A percentile compares a stretch with the other conserved stretches of the same genome.
phyloP scores from a whole-genome alignment of 1,140 invertebrate genomes.

The Panagrolaimus sp. region DNA sequence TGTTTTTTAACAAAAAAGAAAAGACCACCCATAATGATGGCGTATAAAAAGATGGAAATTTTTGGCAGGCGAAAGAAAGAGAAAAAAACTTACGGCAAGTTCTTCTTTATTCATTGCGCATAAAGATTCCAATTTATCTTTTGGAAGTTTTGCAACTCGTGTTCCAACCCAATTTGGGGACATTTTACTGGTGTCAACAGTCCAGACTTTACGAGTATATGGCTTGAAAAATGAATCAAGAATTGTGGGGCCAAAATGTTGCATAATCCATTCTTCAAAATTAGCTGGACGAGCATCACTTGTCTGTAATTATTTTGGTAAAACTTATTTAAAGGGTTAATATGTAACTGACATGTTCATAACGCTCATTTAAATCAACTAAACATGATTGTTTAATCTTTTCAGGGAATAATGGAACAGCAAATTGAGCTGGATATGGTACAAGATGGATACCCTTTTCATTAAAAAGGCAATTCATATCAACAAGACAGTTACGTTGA shows the following conservation, averaged over 20 bases:
- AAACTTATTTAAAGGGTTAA: not conserved
- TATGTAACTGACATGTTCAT: conserved; percentile 42
- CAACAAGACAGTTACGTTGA: conserved; percentile 56
- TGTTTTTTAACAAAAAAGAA: conserved; percentile 8
- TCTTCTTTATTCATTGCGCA: conserved; percentile 52
- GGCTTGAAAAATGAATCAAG: conserved; percentile 56
- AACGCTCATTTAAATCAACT: conserved; percentile 52
- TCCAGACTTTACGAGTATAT: conserved; percentile 57
- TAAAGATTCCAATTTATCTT: conserved; percentile 52
- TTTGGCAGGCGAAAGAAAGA: not conserved
- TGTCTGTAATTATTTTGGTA: not conserved
- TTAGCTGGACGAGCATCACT: conserved; percentile 29
- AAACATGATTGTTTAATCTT: conserved; percentile 51
- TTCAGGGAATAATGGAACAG: conserved; percentile 56
- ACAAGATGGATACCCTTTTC: conserved; percentile 50
- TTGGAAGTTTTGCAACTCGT: conserved; percentile 54
- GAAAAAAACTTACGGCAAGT: conserved; percentile 32
- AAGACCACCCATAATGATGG: not conserved
- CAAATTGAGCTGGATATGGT: conserved; percentile 57
- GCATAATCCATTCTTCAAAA: conserved; percentile 56
- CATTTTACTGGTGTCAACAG: conserved; percentile 55
- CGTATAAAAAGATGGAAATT: too few species aligned
- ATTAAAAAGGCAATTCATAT: conserved; percentile 55
- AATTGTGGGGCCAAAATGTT: conserved; percentile 56
- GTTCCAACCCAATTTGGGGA: conserved; percentile 54